phyloP scores from a whole-genome alignment of 2,113 vertebrate species.

The Panthera tigris region DNA sequence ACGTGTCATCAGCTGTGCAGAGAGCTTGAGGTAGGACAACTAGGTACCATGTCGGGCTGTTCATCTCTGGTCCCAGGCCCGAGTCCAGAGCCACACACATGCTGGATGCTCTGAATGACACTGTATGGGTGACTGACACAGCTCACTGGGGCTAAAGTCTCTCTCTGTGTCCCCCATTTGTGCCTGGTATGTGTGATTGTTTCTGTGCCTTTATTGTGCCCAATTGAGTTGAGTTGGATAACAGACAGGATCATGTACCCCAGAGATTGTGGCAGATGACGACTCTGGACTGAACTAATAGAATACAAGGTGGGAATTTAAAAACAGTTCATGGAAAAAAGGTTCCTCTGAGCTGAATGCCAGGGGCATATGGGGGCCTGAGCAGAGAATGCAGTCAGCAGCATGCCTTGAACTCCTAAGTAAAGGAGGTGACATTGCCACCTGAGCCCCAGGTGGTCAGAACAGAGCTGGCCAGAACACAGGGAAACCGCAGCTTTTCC shows the following conservation, averaged over 20 bases:
- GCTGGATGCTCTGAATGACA: not conserved
- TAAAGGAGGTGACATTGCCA: not conserved
- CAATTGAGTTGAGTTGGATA: not conserved
- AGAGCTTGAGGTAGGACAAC: not conserved
- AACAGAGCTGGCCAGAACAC: not conserved
- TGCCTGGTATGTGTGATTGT: not conserved
- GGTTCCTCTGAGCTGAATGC: not conserved
- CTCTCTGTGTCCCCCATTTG: not conserved
- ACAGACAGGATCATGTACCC: not conserved
- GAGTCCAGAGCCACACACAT: not conserved
- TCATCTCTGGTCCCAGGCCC: not conserved
- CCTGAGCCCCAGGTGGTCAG: not conserved
- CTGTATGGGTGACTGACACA: not conserved
- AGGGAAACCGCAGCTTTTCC: not conserved
- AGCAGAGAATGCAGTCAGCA: not conserved
- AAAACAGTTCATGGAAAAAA: not conserved
- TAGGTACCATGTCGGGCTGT: not conserved
- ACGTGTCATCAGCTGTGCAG: not conserved
- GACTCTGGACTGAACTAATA: not conserved
- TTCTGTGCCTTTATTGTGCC: not conserved
- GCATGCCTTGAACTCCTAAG: slow-evolving; percentile 36
- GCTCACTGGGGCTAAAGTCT: not conserved
- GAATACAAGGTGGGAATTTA: not conserved
- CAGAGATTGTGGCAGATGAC: not conserved
- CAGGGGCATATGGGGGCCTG: not conserved